phyloP scores from a whole-genome alignment of 2,888 invertebrate species.

The Hanleya hanleyi region DNA sequence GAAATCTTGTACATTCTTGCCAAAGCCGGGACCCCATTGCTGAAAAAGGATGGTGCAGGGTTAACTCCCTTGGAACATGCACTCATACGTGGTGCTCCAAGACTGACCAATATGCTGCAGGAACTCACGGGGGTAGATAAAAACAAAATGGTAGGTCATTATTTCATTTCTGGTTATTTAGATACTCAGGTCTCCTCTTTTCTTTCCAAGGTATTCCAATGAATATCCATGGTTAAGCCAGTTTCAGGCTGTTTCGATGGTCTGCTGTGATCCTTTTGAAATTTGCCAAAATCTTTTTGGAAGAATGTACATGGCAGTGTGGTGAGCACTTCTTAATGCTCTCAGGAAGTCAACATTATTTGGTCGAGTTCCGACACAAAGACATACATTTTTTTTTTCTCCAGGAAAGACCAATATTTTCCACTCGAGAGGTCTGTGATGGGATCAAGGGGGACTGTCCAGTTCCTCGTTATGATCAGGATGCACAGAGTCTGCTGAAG shows the following conservation, averaged over 20 bases:
- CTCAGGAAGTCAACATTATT: no score
- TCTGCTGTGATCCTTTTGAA: no score
- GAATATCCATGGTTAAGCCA: no score
- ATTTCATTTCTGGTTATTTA: no score
- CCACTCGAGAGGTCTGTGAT: constrained; percentile 41
- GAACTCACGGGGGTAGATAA: constrained; percentile 46
- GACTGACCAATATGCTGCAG: constrained; percentile 56
- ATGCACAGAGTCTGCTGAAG: constrained; percentile 62
- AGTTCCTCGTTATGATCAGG: constrained; percentile 37
- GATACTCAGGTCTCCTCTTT: neutral
- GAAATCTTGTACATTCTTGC: constrained; percentile 68
- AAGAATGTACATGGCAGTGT: no score
- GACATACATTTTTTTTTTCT: constrained; percentile 8
- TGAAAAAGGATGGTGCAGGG: constrained; percentile 61
- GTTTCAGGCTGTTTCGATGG: no score
- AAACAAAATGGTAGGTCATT: constrained; percentile 45
- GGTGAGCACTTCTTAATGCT: no score
- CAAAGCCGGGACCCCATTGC: constrained; percentile 65
- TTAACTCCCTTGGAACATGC: constrained; percentile 61
- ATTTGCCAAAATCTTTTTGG: no score
- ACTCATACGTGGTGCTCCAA: constrained; percentile 53
- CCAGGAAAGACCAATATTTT: constrained; percentile 51
- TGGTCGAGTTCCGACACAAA: no score
- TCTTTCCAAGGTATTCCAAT: no score
- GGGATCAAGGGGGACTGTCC: constrained; percentile 28